Percentiles rank a stretch among this genome's conserved stretches.
phyloP scores from a whole-genome alignment of 2,113 vertebrate species.

The Pelobates fuscus region DNA sequence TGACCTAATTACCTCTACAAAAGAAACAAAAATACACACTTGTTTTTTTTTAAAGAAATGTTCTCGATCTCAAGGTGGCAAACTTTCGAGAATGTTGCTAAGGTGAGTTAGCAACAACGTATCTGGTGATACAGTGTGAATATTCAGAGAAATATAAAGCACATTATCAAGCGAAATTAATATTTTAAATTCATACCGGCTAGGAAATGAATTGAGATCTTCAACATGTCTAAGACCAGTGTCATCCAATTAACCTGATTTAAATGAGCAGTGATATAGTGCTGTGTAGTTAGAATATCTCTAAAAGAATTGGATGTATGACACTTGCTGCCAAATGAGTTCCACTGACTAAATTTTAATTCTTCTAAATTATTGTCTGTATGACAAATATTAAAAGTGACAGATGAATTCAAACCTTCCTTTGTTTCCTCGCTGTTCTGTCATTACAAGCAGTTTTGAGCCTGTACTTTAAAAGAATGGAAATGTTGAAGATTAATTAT shows the following conservation, averaged over 20 bases:
- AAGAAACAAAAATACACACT: too few species aligned
- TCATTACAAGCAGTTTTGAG: background rate
- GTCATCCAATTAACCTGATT: conserved; percentile 44
- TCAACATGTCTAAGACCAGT: conserved; percentile 12
- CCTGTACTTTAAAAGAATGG: background rate
- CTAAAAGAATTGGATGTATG: conserved; percentile 2
- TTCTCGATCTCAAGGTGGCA: too few species aligned
- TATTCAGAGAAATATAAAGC: too few species aligned
- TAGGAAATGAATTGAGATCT: conserved; percentile 12
- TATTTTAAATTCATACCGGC: background rate
- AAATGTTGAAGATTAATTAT: conserved; percentile 1
- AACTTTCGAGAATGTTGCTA: too few species aligned
- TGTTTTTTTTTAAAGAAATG: too few species aligned
- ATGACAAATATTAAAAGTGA: conserved; percentile 37
- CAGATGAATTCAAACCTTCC: conserved; percentile 29
- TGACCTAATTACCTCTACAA: too few species aligned
- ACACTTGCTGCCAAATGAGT: conserved; percentile 26
- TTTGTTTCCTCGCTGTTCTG: background rate
- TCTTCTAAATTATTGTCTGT: conserved; percentile 26
- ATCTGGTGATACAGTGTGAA: too few species aligned
- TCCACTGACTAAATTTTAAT: conserved; percentile 35
- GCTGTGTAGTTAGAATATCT: background rate
- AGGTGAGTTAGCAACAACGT: too few species aligned
- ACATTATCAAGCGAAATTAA: background rate
- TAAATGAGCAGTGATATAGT: conserved; percentile 27